Base-by-base conservation (phyloP, 2,797 vertebrate species). In the Prionace glauca region DNA sequence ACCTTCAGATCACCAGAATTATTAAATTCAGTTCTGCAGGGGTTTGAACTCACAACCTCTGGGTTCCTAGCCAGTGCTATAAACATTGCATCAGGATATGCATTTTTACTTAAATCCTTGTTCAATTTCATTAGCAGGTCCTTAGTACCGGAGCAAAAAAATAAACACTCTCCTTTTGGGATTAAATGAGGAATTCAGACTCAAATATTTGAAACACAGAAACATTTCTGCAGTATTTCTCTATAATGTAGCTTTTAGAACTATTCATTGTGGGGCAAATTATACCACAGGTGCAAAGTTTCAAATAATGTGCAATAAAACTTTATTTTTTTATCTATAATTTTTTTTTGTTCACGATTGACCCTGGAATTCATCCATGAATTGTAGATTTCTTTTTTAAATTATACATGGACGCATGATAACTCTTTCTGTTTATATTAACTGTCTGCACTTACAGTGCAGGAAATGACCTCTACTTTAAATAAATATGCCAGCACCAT, bases 391-490 rank as follows among this genome's bases (percentile, higher is more conserved):
- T 29, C 74, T 45, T 50, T 16, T 77, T 29, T 29, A 32, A 95
- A 74, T 29, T 56, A n/a, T 60, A 20, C 41, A 77, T 60, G 74
- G 26, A 95, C 20, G 71, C 93, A 74, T 74, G 71, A 95, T 77
- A 60, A 95, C 77, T 95, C 93, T 94, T 74, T 8, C 20, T 95
- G 93, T 95, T 95, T 95, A 95, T 60, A 77, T 9, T 77, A 95
- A 77, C 69, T 74, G 93, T 94, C 93, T 94, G 69, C 41, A 95
- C 93, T 95, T 74, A 26, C 71, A 56, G 45, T 71, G 56, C 93
- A 77, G 93, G 93, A 95, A 95, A 77, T 95, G 69, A 77, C 93
- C 50, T 56, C 36, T 9, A 50, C 71, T 74, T 95, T 77, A 95
- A n/a, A 77, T 77, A 95, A 95, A 95, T 95, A 95, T n/a, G 77